Evolutionary conservation across 2,797 vertebrate species (phyloP).

Genomic region (Todus mexicanus): DNA sequence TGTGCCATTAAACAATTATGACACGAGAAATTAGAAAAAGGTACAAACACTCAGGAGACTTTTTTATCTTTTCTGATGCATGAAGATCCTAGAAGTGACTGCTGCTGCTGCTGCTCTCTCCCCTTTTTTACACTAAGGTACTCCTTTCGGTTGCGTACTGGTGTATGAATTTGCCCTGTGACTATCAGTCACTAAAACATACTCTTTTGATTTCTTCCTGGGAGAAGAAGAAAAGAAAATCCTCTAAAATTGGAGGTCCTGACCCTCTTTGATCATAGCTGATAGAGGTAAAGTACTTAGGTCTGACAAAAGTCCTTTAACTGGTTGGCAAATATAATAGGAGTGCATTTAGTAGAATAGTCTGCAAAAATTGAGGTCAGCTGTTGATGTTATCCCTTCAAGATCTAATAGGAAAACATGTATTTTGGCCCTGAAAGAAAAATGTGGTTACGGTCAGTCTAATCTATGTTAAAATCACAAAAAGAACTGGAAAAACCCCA

Average conservation of each 20-base stretch:
- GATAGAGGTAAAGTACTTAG: conserved; percentile 36
- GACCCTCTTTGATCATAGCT: conserved; percentile 32
- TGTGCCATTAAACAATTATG: background rate
- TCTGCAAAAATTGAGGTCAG: conserved; percentile 42
- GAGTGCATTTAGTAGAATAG: conserved; percentile 20
- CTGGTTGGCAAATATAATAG: conserved; percentile 49
- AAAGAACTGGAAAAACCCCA: background rate
- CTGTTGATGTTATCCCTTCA: conserved; percentile 36
- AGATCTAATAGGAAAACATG: conserved; percentile 13
- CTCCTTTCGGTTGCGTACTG: background rate
- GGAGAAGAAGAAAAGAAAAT: background rate
- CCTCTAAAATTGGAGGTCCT: conserved; percentile 12
- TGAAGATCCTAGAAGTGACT: background rate
- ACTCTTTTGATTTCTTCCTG: background rate
- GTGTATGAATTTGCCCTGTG: background rate
- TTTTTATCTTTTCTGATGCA: background rate
- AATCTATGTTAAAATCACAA: conserved; percentile 4
- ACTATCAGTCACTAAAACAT: background rate
- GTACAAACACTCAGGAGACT: background rate
- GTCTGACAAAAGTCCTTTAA: conserved; percentile 32
- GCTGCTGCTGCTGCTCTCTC: background rate
- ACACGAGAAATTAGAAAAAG: background rate
- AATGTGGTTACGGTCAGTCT: conserved; percentile 19
- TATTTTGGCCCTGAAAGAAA: conserved; percentile 24
- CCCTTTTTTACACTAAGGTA: background rate